Percentiles rank a stretch among this genome's conserved stretches.
phyloP scores from a whole-genome alignment of 2,888 invertebrate species.

The Parnassius glacialis region DNA sequence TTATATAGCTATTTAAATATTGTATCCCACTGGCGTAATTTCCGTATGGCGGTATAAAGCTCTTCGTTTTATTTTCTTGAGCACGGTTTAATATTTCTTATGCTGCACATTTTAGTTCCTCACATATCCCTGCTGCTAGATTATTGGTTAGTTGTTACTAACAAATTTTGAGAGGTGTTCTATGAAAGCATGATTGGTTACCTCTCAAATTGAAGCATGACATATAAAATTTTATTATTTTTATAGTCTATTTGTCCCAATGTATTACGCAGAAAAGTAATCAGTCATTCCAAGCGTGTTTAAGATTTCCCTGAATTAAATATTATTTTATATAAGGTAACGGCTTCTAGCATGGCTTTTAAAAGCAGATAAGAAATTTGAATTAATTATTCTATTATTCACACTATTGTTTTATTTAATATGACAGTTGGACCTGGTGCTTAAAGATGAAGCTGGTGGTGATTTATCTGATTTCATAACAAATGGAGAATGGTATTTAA shows the following conservation, averaged over 20 bases:
- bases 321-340: too few species aligned
- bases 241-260: too few species aligned
- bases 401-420: constrained; percentile 35
- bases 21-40: constrained; percentile 9
- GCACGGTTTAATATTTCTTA: neutral
- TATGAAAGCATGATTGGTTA: neutral
- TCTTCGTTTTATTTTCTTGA: constrained; percentile 12
- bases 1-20: too few species aligned
- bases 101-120: constrained; percentile 1
- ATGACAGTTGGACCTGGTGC: constrained; percentile 94
- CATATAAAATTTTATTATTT: too few species aligned
- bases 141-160: neutral
- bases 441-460: constrained; percentile 96
- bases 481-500: constrained; percentile 99
- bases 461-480: constrained; percentile 98
- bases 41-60: constrained; percentile 32
- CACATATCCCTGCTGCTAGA: constrained; percentile 9
- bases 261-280: too few species aligned
- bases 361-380: too few species aligned
- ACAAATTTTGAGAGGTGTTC: too few species aligned
- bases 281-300: too few species aligned
- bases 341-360: neutral
- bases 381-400: too few species aligned
- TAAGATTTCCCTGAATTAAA: too few species aligned
- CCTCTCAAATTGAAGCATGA: too few species aligned